Base-by-base conservation (phyloP, 2,113 vertebrate genomes). In the Chaetodon trifascialis region DNA sequence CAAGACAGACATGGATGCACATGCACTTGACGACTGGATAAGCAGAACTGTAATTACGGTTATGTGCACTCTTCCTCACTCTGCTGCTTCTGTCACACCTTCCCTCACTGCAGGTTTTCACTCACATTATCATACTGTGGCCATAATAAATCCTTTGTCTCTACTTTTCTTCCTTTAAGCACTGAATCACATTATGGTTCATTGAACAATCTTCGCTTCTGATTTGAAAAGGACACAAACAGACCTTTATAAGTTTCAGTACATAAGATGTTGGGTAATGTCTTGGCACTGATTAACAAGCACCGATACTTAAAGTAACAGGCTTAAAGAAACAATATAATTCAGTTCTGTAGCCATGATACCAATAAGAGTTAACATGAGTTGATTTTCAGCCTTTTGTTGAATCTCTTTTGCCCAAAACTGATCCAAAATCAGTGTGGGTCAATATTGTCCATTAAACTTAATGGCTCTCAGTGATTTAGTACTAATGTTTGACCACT, bases 11-110 rank as follows among this genome's bases (percentile, higher is more conserved):
- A 6, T 55, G 62, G 66, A 54, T 76, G 44, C 54, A 7, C 30
- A 4, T 25, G 58, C 0, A 12, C 47, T 77, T 12, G 19, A 21
- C 40, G 23, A 38, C 67, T 34, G 55, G 55, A 70, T 79, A 63
- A 87, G 72, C 70, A 76, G n/a, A 44, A 49, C 60, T 56, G 54
- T 87, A 88, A 82, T 86, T 82, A 78, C 60, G 65, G 52, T 80
- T 42, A 69, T 84, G 66, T 71, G 21, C 68, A 47, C 78, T 54
- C 79, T 74, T 49, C 71, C 62, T 1, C 69, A 19, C 59, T 74
- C 54, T 62, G 71, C 75, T 56, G 47, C 83, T 75, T 83, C 69
- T 4, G 17, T 67, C 73, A 60, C 30, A 30, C 70, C 55, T 47
- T 51, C 21, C 23, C 58, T 49, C 34, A 3, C 58, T 47, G 68